Percentiles rank a stretch among this genome's conserved stretches.
Evolutionary conservation across 2,797 vertebrate genomes (phyloP).

Genomic region (Lepus oiostolus): DNA sequence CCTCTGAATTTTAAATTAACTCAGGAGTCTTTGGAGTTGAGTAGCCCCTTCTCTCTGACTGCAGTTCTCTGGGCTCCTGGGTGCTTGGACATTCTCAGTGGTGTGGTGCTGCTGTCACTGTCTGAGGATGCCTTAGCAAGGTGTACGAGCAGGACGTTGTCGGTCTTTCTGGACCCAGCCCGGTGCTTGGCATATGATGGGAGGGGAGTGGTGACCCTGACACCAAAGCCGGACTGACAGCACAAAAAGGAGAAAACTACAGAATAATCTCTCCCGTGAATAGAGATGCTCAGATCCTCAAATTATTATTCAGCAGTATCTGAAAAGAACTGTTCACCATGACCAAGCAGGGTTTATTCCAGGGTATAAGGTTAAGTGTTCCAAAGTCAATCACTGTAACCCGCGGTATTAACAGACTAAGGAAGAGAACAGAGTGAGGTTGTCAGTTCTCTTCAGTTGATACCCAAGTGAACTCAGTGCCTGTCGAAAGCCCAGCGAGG

Average conservation of each 20-base stretch:
- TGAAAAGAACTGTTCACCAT: background rate
- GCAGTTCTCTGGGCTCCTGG: background rate
- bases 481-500: background rate
- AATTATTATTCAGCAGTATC: background rate
- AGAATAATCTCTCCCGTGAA: background rate
- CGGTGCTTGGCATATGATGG: too few relatives aligned
- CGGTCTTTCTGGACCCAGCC: background rate
- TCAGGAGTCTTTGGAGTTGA: constrained; percentile 24
- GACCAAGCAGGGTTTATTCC: background rate
- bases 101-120: background rate
- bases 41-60: background rate
- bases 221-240: background rate
- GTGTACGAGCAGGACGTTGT: background rate
- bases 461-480: background rate
- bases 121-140: background rate
- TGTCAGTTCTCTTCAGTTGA: background rate
- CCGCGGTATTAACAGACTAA: background rate
- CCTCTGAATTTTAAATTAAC: constrained; percentile 42
- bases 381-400: background rate
- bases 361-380: background rate
- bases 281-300: background rate
- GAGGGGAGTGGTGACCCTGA: background rate
- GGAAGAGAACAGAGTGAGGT: background rate
- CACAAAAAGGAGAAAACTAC: background rate
- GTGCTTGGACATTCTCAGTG: background rate